Conservation (phyloP, 1,140 invertebrate genomes). For the Nixonia krombeini region DNA sequence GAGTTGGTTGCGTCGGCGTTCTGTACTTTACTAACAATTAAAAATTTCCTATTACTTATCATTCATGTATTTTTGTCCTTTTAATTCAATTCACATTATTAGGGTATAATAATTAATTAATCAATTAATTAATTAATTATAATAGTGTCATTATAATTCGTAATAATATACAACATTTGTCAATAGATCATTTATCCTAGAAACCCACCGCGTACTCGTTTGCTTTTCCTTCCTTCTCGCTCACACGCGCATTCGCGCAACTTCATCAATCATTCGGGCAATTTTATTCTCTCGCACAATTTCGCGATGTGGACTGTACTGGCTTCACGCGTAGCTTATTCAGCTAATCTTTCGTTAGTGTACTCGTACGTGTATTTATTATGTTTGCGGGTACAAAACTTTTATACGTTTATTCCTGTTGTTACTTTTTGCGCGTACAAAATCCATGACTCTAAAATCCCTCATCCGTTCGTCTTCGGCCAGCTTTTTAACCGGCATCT, state of each 20-base stretch:
- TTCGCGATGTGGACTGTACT: constrained; percentile 61
- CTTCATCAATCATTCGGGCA: constrained; percentile 1
- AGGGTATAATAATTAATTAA: constrained; percentile 70
- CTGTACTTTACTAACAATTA: constrained; percentile 66
- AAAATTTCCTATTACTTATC: constrained; percentile 69
- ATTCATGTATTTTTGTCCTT: constrained; percentile 61
- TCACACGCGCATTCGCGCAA: constrained; percentile 23
- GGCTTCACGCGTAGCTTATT: constrained; percentile 60
- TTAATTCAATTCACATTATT: constrained; percentile 72
- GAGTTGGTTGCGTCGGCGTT: constrained; percentile 41
- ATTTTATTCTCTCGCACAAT: constrained; percentile 39
- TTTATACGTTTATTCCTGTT: not conserved
- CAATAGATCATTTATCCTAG: constrained; percentile 71
- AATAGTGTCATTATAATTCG: constrained; percentile 72
- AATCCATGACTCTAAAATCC: not conserved
- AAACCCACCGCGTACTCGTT: constrained; percentile 63
- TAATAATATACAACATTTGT: constrained; percentile 73
- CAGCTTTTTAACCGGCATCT: not conserved
- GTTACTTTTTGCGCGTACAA: not conserved
- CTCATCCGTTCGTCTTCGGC: not conserved
- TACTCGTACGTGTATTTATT: constrained; percentile 7
- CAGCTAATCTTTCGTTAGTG: constrained; percentile 59
- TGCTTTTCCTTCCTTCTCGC: constrained; percentile 46
- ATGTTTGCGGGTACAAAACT: constrained; percentile 1
- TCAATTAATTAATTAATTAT: constrained; percentile 70